phyloP scores from a whole-genome alignment of 2,888 invertebrate genomes.

The Latheticus oryzae region DNA sequence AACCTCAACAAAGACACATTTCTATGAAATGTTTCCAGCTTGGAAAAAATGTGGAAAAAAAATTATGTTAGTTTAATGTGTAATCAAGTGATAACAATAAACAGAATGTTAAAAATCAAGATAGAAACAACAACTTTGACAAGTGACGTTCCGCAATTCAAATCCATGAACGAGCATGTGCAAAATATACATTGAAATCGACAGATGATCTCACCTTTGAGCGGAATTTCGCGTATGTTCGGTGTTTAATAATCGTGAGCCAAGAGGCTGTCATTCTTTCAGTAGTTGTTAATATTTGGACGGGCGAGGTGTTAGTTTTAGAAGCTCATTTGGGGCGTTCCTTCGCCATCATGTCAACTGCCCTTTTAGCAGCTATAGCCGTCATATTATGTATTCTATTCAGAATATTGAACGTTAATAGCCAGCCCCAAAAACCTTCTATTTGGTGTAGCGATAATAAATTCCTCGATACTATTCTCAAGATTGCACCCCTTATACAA shows the following conservation, averaged over 20 bases:
- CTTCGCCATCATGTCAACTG: conserved; percentile 77
- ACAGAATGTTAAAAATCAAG: no score
- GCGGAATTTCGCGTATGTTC: conserved; percentile 16
- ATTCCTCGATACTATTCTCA: conserved; percentile 82
- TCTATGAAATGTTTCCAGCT: no score
- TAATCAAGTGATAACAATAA: no score
- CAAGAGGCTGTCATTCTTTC: neutral
- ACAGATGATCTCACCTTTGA: conserved; percentile 15
- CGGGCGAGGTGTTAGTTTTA: conserved; percentile 45
- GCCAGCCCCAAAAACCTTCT: conserved; percentile 81
- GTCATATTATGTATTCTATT: conserved; percentile 86
- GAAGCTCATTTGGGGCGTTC: conserved; percentile 50
- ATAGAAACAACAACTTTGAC: conserved; percentile 7
- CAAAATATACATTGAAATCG: neutral
- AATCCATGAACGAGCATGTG: conserved; percentile 19
- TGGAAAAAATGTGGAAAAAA: no score
- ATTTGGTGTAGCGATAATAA: conserved; percentile 81
- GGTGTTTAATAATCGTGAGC: conserved; percentile 16
- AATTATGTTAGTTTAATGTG: no score
- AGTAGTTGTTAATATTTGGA: conserved; percentile 9
- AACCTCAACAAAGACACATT: no score
- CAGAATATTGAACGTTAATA: conserved; percentile 86
- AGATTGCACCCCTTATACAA: conserved; percentile 81
- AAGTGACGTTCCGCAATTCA: conserved; percentile 20
- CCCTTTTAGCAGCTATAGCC: conserved; percentile 82